Evolutionary conservation across 2,113 vertebrate species (phyloP).

Genomic region (Euleptes europaea): DNA sequence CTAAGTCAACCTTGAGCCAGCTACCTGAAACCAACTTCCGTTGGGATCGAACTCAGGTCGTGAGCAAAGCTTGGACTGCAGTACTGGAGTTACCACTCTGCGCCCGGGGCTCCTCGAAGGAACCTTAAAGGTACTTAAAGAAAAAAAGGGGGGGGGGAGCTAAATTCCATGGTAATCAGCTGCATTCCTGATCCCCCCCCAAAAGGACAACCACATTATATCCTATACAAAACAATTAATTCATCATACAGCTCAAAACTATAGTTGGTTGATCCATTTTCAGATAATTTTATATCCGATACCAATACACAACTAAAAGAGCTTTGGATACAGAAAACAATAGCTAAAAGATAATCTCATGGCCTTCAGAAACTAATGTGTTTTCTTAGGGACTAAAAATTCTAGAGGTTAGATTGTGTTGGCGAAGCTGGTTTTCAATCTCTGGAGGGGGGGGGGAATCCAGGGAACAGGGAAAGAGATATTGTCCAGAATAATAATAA

Average conservation of each 20-base stretch:
- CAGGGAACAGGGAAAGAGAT: not conserved
- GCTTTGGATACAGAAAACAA: not conserved
- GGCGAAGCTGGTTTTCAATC: no score
- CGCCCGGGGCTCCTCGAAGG: no score
- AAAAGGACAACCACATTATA: not conserved
- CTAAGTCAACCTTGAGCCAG: no score
- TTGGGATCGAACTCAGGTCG: no score
- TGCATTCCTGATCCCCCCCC: rapidly evolving
- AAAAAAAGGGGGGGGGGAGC: not conserved
- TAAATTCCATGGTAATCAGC: not conserved
- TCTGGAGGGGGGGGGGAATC: not conserved
- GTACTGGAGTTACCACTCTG: no score
- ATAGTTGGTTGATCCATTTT: not conserved
- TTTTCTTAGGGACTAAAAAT: not conserved
- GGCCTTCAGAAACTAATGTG: slow-evolving; percentile 2
- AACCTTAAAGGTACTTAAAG: no score
- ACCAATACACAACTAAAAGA: not conserved
- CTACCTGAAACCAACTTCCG: no score
- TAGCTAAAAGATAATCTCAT: not conserved
- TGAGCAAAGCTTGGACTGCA: no score
- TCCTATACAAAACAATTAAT: not conserved
- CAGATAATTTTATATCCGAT: not conserved
- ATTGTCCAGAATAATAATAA: not conserved
- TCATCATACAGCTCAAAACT: not conserved
- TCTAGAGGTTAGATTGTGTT: not conserved